Conservation (phyloP, 1,140 invertebrate species). For the Rhizoglyphus robini region DNA sequence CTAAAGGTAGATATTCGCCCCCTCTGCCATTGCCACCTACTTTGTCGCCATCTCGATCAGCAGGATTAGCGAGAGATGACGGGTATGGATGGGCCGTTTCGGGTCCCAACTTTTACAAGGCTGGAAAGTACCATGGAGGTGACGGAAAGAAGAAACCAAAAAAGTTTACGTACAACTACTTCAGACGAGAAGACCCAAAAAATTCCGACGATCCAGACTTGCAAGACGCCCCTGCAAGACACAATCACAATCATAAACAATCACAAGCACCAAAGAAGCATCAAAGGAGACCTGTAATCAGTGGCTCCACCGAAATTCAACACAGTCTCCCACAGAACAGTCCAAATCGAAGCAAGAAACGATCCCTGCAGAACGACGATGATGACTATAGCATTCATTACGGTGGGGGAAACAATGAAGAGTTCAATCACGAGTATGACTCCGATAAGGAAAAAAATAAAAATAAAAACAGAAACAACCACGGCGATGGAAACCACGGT, state of each 20-base stretch:
- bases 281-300: too few relatives aligned
- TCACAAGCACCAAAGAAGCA: too few relatives aligned
- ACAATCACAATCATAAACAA: too few relatives aligned
- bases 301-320: too few relatives aligned
- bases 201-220: not conserved
- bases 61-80: not conserved
- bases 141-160: not conserved
- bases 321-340: too few relatives aligned
- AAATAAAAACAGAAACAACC: not conserved
- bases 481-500: not conserved
- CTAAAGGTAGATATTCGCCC: not conserved
- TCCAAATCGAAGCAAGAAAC: too few relatives aligned
- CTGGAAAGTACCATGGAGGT: not conserved
- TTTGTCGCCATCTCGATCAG: not conserved
- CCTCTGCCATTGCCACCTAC: not conserved
- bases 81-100: not conserved
- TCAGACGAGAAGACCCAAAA: not conserved
- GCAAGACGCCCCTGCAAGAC: not conserved
- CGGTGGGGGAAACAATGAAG: not conserved
- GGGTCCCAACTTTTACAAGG: not conserved
- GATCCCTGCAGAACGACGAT: not conserved
- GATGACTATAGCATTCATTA: conserved; percentile 6
- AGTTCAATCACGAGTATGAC: not conserved
- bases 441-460: not conserved
- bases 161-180: not conserved